Evolutionary conservation across 53 echinoderm and acorn worm genomes (phyloP), one percentile per base, ranked within the genome.

Genomic region (Crossaster papposus): DNA sequence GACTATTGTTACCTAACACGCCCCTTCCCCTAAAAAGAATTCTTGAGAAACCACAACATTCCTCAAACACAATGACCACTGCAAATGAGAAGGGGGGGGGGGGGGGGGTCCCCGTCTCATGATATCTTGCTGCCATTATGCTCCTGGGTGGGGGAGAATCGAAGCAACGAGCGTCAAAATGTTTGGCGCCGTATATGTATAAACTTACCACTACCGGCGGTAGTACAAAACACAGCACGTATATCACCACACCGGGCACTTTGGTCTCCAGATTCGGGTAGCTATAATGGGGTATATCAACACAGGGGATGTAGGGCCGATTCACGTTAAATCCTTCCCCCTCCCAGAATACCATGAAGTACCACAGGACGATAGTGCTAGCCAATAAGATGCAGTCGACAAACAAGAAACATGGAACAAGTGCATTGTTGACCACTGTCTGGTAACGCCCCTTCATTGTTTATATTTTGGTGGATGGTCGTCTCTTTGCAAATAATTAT

Each of bases 171-270:
- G 44, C 44, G 9, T 44, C 38, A 38, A 38, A n/a, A 38, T 38
- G 38, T 4, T 4, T 38, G 17, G 14, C 4, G 15, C 62, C 3
- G 4, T 15, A 62, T 15, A 18, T 52, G 22, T 24, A 34, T 9
- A 13, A 64, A 94, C 96, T 90, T 36, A 96, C 96, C 91, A 96
- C 94, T 33, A 96, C 93, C n/a, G 92, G 88, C 4, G 96, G 96
- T 15, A 96, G 38, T 23, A 90, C 85, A 79, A 96, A 95, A 4
- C 87, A 91, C 85, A 96, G 82, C 17, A 93, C 92, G 77, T 94
- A 96, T 14, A 96, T 89, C 0, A 96, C 89, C 13, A 85, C 72
- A 15, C 93, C 96, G 0, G 96, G 96, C 30, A 96, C 71, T 54
- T 81, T 89, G 5, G 80, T 91, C 24, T 90, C 91, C 3, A 62